A percentile compares a stretch with the other conserved stretches of the same genome.
Conservation (phyloP, 2,797 vertebrate genomes). For the Ctenopoma multispine region DNA sequence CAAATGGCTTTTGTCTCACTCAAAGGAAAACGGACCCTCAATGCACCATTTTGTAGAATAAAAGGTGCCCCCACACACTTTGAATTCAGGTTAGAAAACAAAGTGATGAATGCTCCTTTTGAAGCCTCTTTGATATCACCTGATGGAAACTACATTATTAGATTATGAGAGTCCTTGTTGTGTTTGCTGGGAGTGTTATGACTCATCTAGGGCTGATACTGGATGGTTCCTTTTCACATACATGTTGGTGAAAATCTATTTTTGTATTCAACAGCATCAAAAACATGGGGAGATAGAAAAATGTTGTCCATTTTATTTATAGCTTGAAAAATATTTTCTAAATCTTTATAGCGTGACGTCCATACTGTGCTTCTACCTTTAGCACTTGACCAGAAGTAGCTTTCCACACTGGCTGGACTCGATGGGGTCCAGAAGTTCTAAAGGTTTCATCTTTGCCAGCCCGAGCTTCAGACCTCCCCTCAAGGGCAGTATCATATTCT, state of each 20-base stretch:
- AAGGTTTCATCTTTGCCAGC: constrained; percentile 52
- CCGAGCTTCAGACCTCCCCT: constrained; percentile 67
- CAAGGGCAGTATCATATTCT: constrained; percentile 84
- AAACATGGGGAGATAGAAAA: not conserved
- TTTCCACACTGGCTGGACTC: constrained; percentile 12
- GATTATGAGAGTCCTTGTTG: constrained; percentile 39
- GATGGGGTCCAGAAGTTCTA: constrained; percentile 48
- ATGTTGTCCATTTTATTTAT: not conserved
- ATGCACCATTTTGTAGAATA: constrained; percentile 68
- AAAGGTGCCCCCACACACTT: constrained; percentile 59
- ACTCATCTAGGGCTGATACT: constrained; percentile 45
- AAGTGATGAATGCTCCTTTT: constrained; percentile 58
- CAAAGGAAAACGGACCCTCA: constrained; percentile 60
- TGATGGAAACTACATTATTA: constrained; percentile 41
- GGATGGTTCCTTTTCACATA: constrained; percentile 32
- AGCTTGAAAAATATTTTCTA: not conserved
- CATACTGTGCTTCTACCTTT: not conserved
- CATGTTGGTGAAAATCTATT: constrained; percentile 2
- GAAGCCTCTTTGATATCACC: constrained; percentile 59
- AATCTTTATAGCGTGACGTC: constrained; percentile 1
- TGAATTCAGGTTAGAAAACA: constrained; percentile 61
- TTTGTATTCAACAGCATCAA: not conserved
- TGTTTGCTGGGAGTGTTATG: constrained; percentile 43
- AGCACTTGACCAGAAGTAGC: constrained; percentile 24
- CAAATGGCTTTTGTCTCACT: constrained; percentile 61